These are phyloP conservation scores for Polydrusus tereticollis DNA, from an alignment of 2,888 invertebrate genomes.

Conservation along the genomic window DNA sequence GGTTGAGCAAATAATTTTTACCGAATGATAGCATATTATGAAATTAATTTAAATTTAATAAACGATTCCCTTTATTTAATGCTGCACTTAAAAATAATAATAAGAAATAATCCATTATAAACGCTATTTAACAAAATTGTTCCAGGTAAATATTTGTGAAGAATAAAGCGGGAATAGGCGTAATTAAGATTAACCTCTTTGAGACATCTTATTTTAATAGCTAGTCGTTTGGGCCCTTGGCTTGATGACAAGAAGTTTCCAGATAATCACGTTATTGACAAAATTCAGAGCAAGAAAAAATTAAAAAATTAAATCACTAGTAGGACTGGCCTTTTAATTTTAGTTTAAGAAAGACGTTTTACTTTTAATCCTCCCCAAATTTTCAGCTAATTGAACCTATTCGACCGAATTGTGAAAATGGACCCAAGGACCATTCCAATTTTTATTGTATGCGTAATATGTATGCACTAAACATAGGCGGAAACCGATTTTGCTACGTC, in stretches of 20 bases:
- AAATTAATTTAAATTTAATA: neutral
- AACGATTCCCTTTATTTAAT: neutral
- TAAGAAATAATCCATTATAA: constrained; percentile 36
- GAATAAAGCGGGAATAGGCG: constrained; percentile 38
- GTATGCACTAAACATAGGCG: too few relatives aligned
- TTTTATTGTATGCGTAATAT: too few relatives aligned
- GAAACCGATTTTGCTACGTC: too few relatives aligned
- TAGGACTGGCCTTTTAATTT: too few relatives aligned
- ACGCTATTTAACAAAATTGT: constrained; percentile 33
- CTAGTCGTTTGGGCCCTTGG: neutral
- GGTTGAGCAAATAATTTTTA: too few relatives aligned
- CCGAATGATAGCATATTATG: too few relatives aligned
- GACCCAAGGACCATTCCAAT: too few relatives aligned
- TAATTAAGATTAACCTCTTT: constrained; percentile 43
- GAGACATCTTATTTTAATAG: constrained; percentile 31
- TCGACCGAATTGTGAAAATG: too few relatives aligned
- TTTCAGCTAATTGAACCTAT: too few relatives aligned
- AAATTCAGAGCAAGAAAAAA: neutral
- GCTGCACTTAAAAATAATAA: constrained; percentile 9
- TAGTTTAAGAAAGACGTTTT: too few relatives aligned
- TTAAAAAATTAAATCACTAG: neutral
- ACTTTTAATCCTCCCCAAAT: too few relatives aligned
- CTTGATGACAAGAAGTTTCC: constrained; percentile 28
- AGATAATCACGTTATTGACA: constrained; percentile 20
- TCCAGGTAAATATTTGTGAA: constrained; percentile 39